Conservation (phyloP, 2,888 invertebrate species). For the Nomada flava region DNA sequence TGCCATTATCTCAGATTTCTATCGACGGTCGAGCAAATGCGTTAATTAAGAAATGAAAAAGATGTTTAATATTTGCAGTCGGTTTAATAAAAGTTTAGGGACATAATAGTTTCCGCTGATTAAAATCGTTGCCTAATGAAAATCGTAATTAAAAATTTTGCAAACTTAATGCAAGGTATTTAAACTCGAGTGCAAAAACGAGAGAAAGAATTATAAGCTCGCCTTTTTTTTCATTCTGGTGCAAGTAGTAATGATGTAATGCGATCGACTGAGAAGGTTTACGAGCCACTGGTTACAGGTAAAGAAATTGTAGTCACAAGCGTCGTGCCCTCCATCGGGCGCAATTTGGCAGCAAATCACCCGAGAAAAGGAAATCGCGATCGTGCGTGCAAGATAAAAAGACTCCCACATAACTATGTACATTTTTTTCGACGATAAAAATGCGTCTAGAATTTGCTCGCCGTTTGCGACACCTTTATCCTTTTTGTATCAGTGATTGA, state of each 20-base stretch:
- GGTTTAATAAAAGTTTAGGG: not conserved
- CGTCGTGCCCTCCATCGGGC: conserved; percentile 20
- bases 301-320: conserved; percentile 42
- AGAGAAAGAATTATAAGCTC: too few species aligned
- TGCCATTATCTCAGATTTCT: conserved; percentile 44
- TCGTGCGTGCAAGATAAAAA: conserved; percentile 54
- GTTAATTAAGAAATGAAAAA: conserved; percentile 52
- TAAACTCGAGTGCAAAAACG: not conserved
- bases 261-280: conserved; percentile 3
- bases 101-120: not conserved
- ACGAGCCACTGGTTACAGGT: not conserved
- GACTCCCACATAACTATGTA: not conserved
- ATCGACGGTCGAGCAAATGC: conserved; percentile 50
- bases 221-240: not conserved
- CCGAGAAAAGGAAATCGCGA: conserved; percentile 45
- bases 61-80: conserved; percentile 4
- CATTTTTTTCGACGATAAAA: conserved; percentile 2
- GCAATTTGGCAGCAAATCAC: conserved; percentile 52
- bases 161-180: not conserved
- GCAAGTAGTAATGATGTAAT: conserved; percentile 9
- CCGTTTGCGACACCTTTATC: conserved; percentile 9
- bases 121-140: conserved; percentile 1
- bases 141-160: not conserved
- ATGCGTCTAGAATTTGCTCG: not conserved
- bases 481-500: not conserved